Conservation (phyloP, 2,113 vertebrate species). For the Petrocephalus microphthalmus region DNA sequence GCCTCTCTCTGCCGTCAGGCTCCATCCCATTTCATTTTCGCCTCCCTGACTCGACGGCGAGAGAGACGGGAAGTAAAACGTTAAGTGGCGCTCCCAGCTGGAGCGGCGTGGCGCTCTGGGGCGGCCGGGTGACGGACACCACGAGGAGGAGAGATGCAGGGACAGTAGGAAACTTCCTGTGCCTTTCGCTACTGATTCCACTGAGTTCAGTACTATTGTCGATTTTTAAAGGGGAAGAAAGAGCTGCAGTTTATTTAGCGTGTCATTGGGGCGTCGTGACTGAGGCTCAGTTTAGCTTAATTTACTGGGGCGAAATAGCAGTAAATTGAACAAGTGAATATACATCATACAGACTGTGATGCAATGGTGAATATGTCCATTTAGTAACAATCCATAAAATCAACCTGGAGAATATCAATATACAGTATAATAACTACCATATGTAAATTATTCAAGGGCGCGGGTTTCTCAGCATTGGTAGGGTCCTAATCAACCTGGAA, state of each 20-base stretch:
- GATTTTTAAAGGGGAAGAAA: not conserved
- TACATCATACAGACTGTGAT: not conserved
- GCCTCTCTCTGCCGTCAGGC: too few species aligned
- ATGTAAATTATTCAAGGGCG: not conserved
- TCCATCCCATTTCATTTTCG: not conserved
- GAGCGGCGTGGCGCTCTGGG: not conserved
- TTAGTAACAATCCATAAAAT: not conserved
- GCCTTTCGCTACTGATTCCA: not conserved
- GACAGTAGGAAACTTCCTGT: not conserved
- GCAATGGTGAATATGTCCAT: not conserved
- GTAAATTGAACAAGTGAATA: not conserved
- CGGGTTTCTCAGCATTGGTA: not conserved
- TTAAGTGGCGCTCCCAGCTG: not conserved
- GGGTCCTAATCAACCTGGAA: not conserved
- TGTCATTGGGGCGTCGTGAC: not conserved
- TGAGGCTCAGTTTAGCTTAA: not conserved
- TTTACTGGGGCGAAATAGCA: not conserved
- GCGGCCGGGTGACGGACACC: not conserved
- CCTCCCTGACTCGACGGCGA: not conserved
- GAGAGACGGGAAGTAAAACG: not conserved
- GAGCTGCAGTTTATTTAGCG: not conserved
- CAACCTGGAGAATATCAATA: not conserved
- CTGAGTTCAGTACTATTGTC: not conserved
- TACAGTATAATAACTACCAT: not conserved
- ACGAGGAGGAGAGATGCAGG: not conserved